Evolutionary conservation across 2,888 invertebrate genomes (phyloP).

Genomic region (Papilio elwesi): DNA sequence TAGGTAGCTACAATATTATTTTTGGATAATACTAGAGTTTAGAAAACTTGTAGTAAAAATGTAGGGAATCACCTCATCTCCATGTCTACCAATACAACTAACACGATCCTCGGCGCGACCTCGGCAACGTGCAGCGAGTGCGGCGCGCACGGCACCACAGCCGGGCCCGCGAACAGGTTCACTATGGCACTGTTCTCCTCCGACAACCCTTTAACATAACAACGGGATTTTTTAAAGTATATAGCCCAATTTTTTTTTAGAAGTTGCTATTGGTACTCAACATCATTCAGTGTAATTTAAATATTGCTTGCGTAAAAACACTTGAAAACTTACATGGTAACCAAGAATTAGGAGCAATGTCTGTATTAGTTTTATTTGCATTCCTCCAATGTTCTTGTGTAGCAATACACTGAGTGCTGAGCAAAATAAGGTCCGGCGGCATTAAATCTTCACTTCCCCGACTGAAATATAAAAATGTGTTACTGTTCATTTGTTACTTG

Average conservation of each 20-base stretch:
- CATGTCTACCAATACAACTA: conserved; percentile 70
- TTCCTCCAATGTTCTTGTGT: conserved; percentile 77
- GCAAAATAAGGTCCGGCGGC: conserved; percentile 89
- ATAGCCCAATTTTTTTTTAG: too few species aligned
- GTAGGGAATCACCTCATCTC: conserved; percentile 63
- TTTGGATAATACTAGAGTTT: too few species aligned
- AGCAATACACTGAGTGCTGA: conserved; percentile 86
- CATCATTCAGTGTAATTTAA: too few species aligned
- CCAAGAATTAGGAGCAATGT: conserved; percentile 49
- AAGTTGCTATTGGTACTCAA: too few species aligned
- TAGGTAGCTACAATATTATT: too few species aligned
- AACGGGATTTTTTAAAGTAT: too few species aligned
- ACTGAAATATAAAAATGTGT: conserved; percentile 68
- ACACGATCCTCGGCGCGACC: conserved; percentile 68
- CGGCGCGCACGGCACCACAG: conserved; percentile 66
- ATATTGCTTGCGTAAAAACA: too few species aligned
- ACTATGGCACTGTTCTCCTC: conserved; percentile 75
- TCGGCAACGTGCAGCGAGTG: conserved; percentile 72
- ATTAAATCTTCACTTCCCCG: conserved; percentile 89
- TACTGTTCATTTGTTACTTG: background rate
- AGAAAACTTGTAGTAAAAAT: too few species aligned
- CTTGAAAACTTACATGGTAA: conserved; percentile 71
- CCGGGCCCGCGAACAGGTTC: conserved; percentile 65
- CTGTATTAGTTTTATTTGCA: conserved; percentile 49
- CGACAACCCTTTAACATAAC: conserved; percentile 64